Percentiles rank a stretch among this genome's conserved stretches.
phyloP scores from a whole-genome alignment of 23 tunicate genomes.

The Halocynthia aurantium region DNA sequence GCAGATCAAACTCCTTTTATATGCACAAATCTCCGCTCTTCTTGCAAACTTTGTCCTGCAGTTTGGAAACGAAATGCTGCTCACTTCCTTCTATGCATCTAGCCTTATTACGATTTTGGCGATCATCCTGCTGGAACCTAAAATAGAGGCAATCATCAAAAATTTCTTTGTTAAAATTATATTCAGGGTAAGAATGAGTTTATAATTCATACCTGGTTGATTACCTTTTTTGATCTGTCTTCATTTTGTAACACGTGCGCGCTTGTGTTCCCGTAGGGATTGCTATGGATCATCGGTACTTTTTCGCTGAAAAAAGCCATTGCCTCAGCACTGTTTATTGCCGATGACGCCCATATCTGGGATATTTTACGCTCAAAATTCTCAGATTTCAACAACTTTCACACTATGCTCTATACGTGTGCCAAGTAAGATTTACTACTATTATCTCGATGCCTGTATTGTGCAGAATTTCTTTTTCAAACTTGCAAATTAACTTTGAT shows the following conservation, averaged over 20 bases:
- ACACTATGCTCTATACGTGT: constrained; percentile 99
- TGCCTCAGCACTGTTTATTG: constrained; percentile 44
- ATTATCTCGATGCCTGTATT: background rate
- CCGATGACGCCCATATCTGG: constrained; percentile 98
- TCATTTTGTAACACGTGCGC: background rate
- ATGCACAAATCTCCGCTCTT: constrained; percentile 87
- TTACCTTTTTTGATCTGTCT: background rate
- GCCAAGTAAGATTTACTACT: constrained; percentile 62
- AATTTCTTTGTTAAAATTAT: constrained; percentile 50
- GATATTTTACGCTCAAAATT: constrained; percentile 95
- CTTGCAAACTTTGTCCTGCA: constrained; percentile 87
- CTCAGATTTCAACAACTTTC: constrained; percentile 91
- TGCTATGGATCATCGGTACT: constrained; percentile 68
- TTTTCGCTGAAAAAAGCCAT: constrained; percentile 70
- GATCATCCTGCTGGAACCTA: constrained; percentile 54
- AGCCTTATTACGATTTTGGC: constrained; percentile 55
- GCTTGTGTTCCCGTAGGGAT: constrained; percentile 27
- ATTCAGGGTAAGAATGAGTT: constrained; percentile 40
- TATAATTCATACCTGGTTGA: background rate
- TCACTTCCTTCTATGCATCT: constrained; percentile 98
- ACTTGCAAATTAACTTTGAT: background rate
- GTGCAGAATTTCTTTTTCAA: background rate
- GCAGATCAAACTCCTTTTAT: constrained; percentile 75
- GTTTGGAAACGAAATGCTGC: constrained; percentile 96
- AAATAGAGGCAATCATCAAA: constrained; percentile 41